Evolutionary conservation across 2,113 vertebrate genomes (phyloP).

Genomic region (Pionites leucogaster): DNA sequence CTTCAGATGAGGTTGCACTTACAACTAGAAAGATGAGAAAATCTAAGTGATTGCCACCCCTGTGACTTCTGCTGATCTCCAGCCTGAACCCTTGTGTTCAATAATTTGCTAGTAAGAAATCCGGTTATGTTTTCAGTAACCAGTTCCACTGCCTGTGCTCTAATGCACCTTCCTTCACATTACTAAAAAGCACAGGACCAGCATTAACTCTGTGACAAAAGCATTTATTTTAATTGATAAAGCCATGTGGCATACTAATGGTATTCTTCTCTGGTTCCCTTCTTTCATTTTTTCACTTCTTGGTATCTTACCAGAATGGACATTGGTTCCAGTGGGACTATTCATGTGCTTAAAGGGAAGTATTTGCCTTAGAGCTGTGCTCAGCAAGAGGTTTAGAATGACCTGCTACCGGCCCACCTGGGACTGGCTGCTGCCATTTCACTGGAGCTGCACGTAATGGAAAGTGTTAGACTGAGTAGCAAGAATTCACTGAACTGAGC

Average conservation of each 20-base stretch:
- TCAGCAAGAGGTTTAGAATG: neutral
- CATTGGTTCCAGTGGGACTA: neutral
- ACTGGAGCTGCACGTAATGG: rapidly evolving
- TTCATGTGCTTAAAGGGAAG: neutral
- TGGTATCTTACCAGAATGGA: neutral
- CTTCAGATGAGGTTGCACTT: neutral
- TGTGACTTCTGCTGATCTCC: neutral
- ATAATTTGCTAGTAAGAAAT: neutral
- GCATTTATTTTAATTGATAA: neutral
- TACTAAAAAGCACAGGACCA: neutral
- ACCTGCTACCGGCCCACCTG: rapidly evolving
- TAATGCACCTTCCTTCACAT: neutral
- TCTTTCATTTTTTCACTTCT: neutral
- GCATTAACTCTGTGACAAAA: neutral
- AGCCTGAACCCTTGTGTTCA: neutral
- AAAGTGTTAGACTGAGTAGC: rapidly evolving
- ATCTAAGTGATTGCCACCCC: neutral
- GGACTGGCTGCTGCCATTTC: neutral
- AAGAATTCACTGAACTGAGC: neutral
- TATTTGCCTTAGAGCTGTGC: neutral
- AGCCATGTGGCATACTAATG: neutral
- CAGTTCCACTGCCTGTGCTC: neutral
- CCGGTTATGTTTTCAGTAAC: rapidly evolving
- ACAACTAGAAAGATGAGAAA: neutral
- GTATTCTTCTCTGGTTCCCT: neutral